A percentile compares a stretch with the other conserved stretches of the same genome.
These are phyloP conservation scores for Smithornis capensis DNA, from an alignment of 2,113 vertebrate genomes.

Conservation along the genomic window DNA sequence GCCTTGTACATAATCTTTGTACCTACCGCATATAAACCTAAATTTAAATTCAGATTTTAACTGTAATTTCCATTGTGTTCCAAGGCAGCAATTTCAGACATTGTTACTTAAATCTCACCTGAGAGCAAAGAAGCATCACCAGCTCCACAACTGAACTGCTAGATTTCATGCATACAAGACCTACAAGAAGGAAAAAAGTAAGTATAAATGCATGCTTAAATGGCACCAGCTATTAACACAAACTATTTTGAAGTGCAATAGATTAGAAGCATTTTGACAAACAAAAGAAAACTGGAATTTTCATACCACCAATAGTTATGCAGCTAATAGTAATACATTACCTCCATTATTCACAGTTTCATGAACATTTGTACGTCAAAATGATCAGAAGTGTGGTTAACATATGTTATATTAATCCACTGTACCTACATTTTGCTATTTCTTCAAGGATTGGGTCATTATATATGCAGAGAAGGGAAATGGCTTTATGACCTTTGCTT, in stretches of 20 bases:
- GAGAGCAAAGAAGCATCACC: conserved; percentile 98
- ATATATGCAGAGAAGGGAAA: conserved; percentile 83
- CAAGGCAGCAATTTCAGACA: neutral
- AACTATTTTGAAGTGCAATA: neutral
- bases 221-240: neutral
- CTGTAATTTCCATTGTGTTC: neutral
- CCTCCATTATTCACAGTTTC: conserved; percentile 78
- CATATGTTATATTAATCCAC: conserved; percentile 91
- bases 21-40: neutral
- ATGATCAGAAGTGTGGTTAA: conserved; percentile 78
- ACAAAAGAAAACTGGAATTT: neutral
- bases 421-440: conserved; percentile 77
- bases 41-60: neutral
- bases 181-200: conserved; percentile 65
- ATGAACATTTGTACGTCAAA: conserved; percentile 81
- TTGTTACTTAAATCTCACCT: conserved; percentile 79
- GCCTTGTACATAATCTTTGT: neutral
- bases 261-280: neutral
- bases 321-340: neutral
- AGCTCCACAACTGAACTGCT: conserved; percentile 98
- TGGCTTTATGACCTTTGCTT: conserved; percentile 85
- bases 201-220: neutral
- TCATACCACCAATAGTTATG: neutral
- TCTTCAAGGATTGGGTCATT: conserved; percentile 77
- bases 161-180: conserved; percentile 97